Evolutionary conservation across 1,140 invertebrate genomes (phyloP), one percentile per base, ranked within the genome.

Genomic region (Galendromus occidentalis): DNA sequence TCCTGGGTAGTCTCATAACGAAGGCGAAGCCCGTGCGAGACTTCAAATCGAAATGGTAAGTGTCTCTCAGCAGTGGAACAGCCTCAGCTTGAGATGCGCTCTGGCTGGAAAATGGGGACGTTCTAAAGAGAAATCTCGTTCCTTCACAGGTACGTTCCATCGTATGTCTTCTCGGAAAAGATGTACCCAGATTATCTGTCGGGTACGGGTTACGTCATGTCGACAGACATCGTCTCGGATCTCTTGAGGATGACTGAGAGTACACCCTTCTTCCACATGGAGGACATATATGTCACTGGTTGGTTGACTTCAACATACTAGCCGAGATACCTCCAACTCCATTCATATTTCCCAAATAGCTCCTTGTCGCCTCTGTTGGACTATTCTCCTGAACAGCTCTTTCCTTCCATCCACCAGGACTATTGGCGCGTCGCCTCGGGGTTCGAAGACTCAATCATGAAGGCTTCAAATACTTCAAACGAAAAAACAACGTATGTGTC

Each of bases 171-270:
- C 72, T 74, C 79, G 1, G 82, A 80, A 0, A 76, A 79, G 67
- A 78, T 80, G 18, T 91, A 90, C 79, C 88, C 88, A 4, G 82
- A 83, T 67, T 91, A 91, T 76, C 75, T 91, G 64, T 88, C 87
- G 0, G 88, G 88, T 17, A 87, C 86, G 14, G 86, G 84, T 1
- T 91, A 91, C 76, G 80, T 86, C 0, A 82, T 91, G 76, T 85
- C 85, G n/a, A 74, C 80, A 12, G 81, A 83, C 42, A 64, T 66
- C 0, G 67, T 70, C 51, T 68, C 68, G 2, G 51, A 59, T 33
- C 51, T 59, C 33, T 22, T 59, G 25, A 25, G 51, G 12, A 59
- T 59, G 51, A 25, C 51, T 17, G 51, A 59, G 22, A 59, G 2
- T 5, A 70, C 72, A 7, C 72, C 71, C 17, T 72, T 76, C 66